A percentile compares a stretch with the other conserved stretches of the same genome.
Conservation (phyloP, 2,888 invertebrate genomes). For the Scaptomyza tumidula region DNA sequence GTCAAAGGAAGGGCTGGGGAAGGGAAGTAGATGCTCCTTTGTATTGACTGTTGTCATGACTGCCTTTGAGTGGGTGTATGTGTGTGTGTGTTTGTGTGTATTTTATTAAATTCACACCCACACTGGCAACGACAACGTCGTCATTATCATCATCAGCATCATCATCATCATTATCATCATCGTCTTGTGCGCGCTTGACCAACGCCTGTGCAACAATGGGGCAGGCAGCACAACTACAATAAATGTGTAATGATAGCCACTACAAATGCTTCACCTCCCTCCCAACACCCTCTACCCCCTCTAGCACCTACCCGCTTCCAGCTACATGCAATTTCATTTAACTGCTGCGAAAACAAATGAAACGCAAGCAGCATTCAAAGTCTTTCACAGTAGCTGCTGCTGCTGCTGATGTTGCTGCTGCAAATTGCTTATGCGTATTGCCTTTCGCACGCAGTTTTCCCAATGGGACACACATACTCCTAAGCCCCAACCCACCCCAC, state of each 20-base stretch:
- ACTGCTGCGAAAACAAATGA: slow-evolving; percentile 78
- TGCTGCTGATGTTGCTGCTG: slow-evolving; percentile 57
- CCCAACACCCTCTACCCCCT: background rate
- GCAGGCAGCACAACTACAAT: slow-evolving; percentile 58
- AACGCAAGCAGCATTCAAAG: slow-evolving; percentile 40
- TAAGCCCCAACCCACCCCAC: background rate
- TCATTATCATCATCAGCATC: slow-evolving; percentile 29
- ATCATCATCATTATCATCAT: slow-evolving; percentile 40
- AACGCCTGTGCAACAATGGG: slow-evolving; percentile 54
- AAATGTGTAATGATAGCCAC: slow-evolving; percentile 75
- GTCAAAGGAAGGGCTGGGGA: background rate
- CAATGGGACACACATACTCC: slow-evolving; percentile 16
- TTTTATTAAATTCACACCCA: slow-evolving; percentile 80
- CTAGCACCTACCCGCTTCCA: background rate
- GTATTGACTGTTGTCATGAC: slow-evolving; percentile 73
- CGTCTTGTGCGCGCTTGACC: slow-evolving; percentile 69
- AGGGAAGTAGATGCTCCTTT: slow-evolving; percentile 24
- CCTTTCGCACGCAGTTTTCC: slow-evolving; percentile 36
- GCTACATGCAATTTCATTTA: slow-evolving; percentile 76
- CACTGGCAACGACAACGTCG: slow-evolving; percentile 35
- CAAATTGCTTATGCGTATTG: slow-evolving; percentile 63
- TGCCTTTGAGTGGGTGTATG: slow-evolving; percentile 50
- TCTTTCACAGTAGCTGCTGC: slow-evolving; percentile 44
- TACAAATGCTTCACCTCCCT: slow-evolving; percentile 43
- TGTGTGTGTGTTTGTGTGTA: slow-evolving; percentile 41